Base-by-base conservation (phyloP, 2,888 invertebrate species). In the Rhamphomyia laevipes region DNA sequence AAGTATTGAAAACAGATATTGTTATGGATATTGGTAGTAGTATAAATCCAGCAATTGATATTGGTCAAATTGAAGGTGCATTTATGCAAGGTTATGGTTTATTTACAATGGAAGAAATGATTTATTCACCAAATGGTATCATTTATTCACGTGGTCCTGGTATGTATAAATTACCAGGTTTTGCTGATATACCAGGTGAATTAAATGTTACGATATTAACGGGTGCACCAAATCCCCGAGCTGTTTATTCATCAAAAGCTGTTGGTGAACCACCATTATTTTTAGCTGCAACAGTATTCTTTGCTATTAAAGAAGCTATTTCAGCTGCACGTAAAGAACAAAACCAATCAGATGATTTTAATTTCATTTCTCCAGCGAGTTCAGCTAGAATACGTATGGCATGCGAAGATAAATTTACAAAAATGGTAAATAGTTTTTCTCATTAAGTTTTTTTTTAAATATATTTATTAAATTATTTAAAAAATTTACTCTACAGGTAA, bases 1-100 rank as follows among this genome's bases (percentile, higher is more conserved):
- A 84, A 73, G 84, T 94, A 2, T 68, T 91, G 33, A 77, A 86
- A 61, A 86, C 89, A 1, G 93, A 96, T 61, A 94, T 96, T 58
- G 93, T 96, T 0, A 95, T 96, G 95, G 96, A 96, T 72, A 77
- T 96, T 57, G 95, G 95, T 1, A 84, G 88, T 58, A 94, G 94
- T 69, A 72, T 96, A 48, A 96, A 96, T 71, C 96, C 96, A 4
- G 94, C 95, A 2, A 91, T 96, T 55, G 96, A 96, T 61, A 87
- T 96, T 58, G 96, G 95, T 0, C 96, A 96, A 74, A 84, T 96
- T 15, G 96, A 96, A 72, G 96, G 96, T 3, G 96, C 78, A 0
- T 96, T 94, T 61, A 77, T 91, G 63, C 94, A 95, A 76, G 96
- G 96, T 1, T 91, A 93, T 61, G 96, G 95, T 2, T 67, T 96